Evolutionary conservation across 1,140 invertebrate genomes (phyloP).

Genomic region (Paraescarpia echinospica): DNA sequence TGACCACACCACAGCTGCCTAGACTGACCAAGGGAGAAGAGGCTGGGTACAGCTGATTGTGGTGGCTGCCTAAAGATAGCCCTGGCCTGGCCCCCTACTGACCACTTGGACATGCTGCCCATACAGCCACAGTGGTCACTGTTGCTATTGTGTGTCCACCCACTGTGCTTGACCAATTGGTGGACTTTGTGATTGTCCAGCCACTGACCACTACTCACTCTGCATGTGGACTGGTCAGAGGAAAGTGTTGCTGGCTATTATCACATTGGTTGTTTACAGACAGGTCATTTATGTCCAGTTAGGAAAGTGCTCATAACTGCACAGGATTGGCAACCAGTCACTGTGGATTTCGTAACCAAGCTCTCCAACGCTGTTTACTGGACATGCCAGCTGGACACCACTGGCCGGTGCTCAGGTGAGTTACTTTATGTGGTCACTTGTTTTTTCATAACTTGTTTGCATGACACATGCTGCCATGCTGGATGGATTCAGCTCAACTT

Average conservation of each 20-base stretch:
- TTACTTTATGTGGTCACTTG: background rate
- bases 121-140: background rate
- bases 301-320: background rate
- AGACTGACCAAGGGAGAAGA: background rate
- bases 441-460: background rate
- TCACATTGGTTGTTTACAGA: background rate
- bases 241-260: background rate
- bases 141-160: conserved; percentile 3
- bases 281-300: background rate
- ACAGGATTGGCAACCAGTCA: background rate
- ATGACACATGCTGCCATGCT: background rate
- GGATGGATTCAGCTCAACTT: background rate
- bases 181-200: conserved; percentile 4
- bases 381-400: background rate
- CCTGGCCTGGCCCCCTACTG: background rate
- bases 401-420: background rate
- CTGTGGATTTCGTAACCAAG: background rate
- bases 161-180: background rate
- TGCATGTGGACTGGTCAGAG: background rate
- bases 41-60: background rate
- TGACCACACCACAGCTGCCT: background rate
- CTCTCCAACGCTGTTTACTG: background rate
- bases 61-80: background rate
- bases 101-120: background rate
- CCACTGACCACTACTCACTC: background rate